Conservation (phyloP, 2,797 vertebrate species). For the Orientallactaga sibirica region DNA sequence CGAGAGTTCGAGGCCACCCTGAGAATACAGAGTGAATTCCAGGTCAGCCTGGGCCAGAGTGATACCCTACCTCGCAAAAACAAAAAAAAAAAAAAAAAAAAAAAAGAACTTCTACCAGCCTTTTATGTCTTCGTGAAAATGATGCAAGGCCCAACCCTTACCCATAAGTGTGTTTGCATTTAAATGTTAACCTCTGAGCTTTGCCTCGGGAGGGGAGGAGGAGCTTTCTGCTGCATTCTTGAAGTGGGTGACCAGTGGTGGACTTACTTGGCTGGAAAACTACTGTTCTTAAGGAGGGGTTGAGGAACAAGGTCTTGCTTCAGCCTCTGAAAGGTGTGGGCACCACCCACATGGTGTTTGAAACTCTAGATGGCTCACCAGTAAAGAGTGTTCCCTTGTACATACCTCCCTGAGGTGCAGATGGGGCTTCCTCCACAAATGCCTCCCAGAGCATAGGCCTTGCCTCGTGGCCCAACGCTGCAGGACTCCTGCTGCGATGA, state of each 20-base stretch:
- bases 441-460: not conserved
- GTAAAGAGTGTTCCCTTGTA: not conserved
- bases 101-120: not conserved
- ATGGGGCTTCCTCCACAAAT: not conserved
- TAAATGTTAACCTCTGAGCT: not conserved
- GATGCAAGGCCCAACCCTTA: not conserved
- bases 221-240: conserved; percentile 5
- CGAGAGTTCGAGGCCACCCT: too few species aligned
- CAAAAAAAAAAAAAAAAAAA: too few species aligned
- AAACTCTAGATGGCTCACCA: not conserved
- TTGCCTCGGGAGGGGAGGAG: not conserved
- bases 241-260: not conserved
- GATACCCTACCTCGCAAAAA: too few species aligned
- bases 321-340: not conserved
- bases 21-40: too few species aligned
- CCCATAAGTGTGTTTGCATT: not conserved
- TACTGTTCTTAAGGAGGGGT: not conserved
- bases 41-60: too few species aligned
- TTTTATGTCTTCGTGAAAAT: not conserved
- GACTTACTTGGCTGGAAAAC: not conserved
- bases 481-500: not conserved
- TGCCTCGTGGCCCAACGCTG: fast-evolving
- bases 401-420: not conserved
- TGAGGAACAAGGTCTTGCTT: not conserved
- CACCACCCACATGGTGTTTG: not conserved